phyloP scores from a whole-genome alignment of 2,797 vertebrate genomes.

The Acomys russatus region DNA sequence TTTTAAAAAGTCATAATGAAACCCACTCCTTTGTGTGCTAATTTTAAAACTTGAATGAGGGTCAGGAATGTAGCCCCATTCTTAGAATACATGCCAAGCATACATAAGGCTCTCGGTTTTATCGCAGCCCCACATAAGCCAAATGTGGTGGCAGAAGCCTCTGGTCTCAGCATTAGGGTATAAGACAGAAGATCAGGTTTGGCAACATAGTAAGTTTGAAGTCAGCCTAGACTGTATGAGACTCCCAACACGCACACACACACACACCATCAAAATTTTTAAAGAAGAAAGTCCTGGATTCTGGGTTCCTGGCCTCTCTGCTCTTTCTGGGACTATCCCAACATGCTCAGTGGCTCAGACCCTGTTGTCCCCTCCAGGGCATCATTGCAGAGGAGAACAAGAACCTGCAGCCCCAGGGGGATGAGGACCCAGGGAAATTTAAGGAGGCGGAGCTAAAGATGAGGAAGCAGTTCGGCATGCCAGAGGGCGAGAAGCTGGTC shows the following conservation, averaged over 20 bases:
- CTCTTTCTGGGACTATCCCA: not conserved
- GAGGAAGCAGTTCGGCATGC: conserved; percentile 97
- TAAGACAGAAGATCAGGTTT: not conserved
- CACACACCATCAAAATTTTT: too few species aligned
- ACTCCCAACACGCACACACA: not conserved
- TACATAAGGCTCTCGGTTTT: not conserved
- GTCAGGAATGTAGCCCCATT: not conserved
- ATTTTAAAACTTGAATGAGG: not conserved
- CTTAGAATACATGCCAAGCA: not conserved
- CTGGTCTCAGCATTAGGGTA: too few species aligned
- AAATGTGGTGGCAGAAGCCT: not conserved
- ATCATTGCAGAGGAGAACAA: conserved; percentile 98
- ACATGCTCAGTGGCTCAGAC: not conserved
- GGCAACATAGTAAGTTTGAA: not conserved
- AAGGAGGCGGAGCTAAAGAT: conserved; percentile 98
- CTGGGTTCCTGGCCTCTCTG: not conserved
- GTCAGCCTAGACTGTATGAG: not conserved
- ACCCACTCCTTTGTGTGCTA: not conserved
- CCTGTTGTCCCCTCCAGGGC: conserved; percentile 89
- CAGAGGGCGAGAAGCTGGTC: conserved; percentile 97
- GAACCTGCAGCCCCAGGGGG: conserved; percentile 92
- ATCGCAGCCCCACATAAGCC: not conserved
- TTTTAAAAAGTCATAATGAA: too few species aligned
- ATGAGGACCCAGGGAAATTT: conserved; percentile 97
- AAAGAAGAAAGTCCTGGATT: not conserved